phyloP scores from a whole-genome alignment of 1,140 invertebrate genomes.

The Aphelenchoides fujianensis region DNA sequence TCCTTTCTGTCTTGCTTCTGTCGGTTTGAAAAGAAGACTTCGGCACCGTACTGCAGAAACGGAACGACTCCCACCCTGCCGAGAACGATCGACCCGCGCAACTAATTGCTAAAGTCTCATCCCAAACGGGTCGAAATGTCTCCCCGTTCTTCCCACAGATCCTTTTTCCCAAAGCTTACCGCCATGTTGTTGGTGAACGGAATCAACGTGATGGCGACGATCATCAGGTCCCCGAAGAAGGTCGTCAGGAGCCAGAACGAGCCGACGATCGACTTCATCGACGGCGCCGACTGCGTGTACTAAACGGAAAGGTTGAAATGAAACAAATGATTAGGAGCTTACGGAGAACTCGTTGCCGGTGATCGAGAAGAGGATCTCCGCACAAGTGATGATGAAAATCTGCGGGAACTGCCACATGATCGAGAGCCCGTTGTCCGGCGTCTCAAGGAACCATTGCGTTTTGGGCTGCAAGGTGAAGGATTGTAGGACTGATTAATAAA shows the following conservation, averaged over 20 bases:
- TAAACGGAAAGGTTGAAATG: constrained; percentile 49
- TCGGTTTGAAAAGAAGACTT: no score
- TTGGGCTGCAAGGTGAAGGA: no score
- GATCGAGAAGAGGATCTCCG: constrained; percentile 60
- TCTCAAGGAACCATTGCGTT: constrained; percentile 70
- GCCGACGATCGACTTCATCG: constrained; percentile 69
- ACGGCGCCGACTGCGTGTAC: constrained; percentile 60
- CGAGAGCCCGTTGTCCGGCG: constrained; percentile 62
- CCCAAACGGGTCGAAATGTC: no score
- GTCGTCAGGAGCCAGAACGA: constrained; percentile 76
- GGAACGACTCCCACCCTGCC: no score
- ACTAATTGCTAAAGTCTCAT: no score
- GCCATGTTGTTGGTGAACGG: constrained; percentile 69
- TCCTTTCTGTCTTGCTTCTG: no score
- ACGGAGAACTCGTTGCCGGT: no score
- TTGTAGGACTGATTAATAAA: no score
- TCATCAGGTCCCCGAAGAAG: constrained; percentile 83
- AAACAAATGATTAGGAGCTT: neutral
- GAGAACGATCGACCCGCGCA: no score
- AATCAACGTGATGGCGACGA: constrained; percentile 77
- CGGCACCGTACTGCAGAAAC: no score
- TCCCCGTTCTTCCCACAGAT: no score
- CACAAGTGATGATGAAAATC: constrained; percentile 56
- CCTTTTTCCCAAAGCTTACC: no score
- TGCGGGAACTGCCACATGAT: constrained; percentile 61